Conservation (phyloP, 1,140 invertebrate genomes). For the Sinella curviseta region DNA sequence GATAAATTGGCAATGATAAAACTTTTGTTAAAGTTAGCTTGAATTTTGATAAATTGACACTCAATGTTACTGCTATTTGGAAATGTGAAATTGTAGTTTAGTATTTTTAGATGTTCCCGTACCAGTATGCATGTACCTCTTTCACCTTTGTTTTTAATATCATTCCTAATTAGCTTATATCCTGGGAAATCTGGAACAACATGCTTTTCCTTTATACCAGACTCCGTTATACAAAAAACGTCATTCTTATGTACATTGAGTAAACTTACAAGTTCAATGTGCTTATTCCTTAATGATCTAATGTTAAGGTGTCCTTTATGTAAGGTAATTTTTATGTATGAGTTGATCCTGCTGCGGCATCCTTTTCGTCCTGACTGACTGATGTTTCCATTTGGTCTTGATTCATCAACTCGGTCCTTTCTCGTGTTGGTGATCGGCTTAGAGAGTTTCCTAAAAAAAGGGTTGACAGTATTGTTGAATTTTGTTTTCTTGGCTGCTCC, state of each 20-base stretch:
- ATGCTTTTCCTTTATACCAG: not conserved
- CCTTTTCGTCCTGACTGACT: too few species aligned
- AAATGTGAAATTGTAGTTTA: not conserved
- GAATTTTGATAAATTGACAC: not conserved
- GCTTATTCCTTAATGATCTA: not conserved
- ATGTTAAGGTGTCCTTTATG: conserved; percentile 8
- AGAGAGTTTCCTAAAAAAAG: not conserved
- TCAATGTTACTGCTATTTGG: not conserved
- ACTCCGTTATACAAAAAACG: not conserved
- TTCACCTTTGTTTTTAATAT: not conserved
- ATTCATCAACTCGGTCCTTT: not conserved
- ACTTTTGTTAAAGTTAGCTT: not conserved
- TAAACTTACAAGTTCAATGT: not conserved
- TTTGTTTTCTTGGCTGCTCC: not conserved
- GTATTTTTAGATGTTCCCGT: not conserved
- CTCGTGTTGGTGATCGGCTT: not conserved
- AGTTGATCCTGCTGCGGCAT: not conserved
- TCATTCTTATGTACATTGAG: not conserved
- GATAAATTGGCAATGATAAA: too few species aligned
- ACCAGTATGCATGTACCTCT: not conserved
- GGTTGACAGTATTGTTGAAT: not conserved
- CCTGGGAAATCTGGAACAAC: not conserved
- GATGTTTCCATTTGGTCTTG: not conserved
- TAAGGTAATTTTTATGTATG: not conserved
- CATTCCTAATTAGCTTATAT: not conserved